Conservation (phyloP, 2,797 vertebrate genomes). For the Vespertilio murinus region DNA sequence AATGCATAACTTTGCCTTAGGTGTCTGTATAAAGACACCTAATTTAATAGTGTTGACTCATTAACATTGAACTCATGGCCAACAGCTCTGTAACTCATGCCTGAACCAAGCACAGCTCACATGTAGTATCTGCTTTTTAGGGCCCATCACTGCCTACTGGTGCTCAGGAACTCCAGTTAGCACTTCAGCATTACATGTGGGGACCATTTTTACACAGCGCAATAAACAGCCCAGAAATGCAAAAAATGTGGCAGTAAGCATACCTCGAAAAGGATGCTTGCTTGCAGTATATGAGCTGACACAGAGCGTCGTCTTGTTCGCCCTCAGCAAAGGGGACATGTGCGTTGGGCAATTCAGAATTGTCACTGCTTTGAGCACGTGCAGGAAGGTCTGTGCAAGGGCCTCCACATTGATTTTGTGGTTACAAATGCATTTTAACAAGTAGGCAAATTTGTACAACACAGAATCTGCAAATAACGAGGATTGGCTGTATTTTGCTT, state of each 20-base stretch:
- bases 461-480: constrained; percentile 17
- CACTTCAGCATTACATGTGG: neutral
- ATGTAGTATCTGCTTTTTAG: neutral
- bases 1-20: neutral
- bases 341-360: neutral
- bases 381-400: neutral
- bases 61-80: constrained; percentile 19
- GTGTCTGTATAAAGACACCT: constrained; percentile 26
- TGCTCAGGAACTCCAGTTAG: neutral
- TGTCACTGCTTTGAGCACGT: neutral
- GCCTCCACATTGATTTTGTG: neutral
- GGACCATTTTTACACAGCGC: neutral
- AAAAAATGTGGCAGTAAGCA: neutral
- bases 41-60: neutral
- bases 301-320: neutral
- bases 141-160: neutral
- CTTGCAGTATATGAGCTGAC: neutral
- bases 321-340: neutral
- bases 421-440: constrained; percentile 1
- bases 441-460: neutral
- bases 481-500: neutral
- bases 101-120: neutral
- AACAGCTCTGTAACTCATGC: neutral
- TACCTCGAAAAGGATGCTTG: neutral
- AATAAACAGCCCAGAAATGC: neutral